Percentiles rank a stretch among this genome's conserved stretches.
phyloP scores from a whole-genome alignment of 2,888 invertebrate genomes.

The Anoncus sp. region DNA sequence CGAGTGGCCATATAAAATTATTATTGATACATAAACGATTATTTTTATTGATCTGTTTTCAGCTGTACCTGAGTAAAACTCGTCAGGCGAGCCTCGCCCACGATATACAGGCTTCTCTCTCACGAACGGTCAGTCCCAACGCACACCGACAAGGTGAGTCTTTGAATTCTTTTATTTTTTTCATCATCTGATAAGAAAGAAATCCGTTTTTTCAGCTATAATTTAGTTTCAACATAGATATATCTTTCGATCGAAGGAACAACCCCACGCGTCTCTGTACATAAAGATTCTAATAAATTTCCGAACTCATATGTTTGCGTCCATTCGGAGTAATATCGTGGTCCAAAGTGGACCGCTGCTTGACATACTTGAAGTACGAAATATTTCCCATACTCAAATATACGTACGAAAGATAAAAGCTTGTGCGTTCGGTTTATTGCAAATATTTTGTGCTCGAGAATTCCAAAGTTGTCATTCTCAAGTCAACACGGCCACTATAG shows the following conservation, averaged over 20 bases:
- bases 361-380: conserved; percentile 58
- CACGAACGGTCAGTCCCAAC: conserved; percentile 76
- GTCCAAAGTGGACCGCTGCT: conserved; percentile 58
- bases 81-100: conserved; percentile 74
- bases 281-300: conserved; percentile 79
- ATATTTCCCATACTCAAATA: conserved; percentile 47
- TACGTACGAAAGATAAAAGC: too few relatives aligned
- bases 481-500: too few relatives aligned
- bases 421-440: too few relatives aligned
- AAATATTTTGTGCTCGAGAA: too few relatives aligned
- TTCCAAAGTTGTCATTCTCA: too few relatives aligned
- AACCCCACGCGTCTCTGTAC: conserved; percentile 32
- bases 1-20: conserved; percentile 15
- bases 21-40: conserved; percentile 34
- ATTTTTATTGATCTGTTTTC: conserved; percentile 67
- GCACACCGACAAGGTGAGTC: conserved; percentile 80
- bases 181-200: neutral
- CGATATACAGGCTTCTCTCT: conserved; percentile 73
- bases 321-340: conserved; percentile 71
- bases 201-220: neutral
- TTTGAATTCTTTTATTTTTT: conserved; percentile 6
- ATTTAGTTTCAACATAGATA: neutral
- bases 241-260: too few relatives aligned
- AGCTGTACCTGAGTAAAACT: conserved; percentile 80
- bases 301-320: conserved; percentile 78